Conservation (phyloP, 2,113 vertebrate genomes). For the Cyanoramphus novaezelandiae region DNA sequence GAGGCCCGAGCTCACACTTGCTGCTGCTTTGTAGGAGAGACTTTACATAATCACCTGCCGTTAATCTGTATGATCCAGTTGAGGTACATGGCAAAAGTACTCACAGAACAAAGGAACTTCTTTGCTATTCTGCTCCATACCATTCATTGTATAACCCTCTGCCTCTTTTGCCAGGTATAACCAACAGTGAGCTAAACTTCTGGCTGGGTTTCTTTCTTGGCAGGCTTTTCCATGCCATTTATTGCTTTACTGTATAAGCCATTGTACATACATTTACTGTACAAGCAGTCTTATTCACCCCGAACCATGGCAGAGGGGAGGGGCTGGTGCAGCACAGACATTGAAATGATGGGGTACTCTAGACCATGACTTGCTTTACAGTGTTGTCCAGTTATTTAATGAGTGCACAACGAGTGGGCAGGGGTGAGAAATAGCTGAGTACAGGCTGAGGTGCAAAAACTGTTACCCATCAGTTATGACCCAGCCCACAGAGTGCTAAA, state of each 20-base stretch:
- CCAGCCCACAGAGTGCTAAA: not conserved
- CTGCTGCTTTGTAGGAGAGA: not conserved
- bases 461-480: no score
- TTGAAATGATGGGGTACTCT: not conserved
- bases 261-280: not conserved
- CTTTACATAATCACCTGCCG: not conserved
- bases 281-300: not conserved
- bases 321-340: accelerated
- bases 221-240: not conserved
- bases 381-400: not conserved
- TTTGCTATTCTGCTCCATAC: not conserved
- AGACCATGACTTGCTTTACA: not conserved
- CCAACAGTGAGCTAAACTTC: not conserved
- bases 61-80: not conserved
- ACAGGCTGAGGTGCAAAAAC: not conserved
- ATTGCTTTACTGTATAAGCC: not conserved
- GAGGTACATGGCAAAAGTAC: not conserved
- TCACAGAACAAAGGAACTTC: not conserved
- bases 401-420: no score
- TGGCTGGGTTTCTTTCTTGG: not conserved
- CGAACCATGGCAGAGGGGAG: not conserved
- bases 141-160: not conserved
- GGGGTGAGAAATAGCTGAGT: not conserved
- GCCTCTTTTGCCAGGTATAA: not conserved
- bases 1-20: not conserved